phyloP scores from a whole-genome alignment of 2,113 vertebrate species.

The Numida meleagris region DNA sequence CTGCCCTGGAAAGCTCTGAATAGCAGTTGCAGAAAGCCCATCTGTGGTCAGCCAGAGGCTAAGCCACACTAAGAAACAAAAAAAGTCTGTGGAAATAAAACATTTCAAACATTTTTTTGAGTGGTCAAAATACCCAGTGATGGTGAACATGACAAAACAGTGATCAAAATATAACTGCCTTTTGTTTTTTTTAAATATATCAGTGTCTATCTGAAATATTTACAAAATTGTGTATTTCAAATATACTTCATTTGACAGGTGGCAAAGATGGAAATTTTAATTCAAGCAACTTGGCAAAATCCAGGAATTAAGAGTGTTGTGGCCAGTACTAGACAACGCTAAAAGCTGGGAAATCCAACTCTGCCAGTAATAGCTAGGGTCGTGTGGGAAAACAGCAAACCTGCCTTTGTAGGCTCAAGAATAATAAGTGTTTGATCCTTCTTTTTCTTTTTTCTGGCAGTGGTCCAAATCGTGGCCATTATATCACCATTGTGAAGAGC shows the following conservation, averaged over 20 bases:
- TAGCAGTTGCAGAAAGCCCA: background rate
- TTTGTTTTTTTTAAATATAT: background rate
- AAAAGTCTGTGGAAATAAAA: background rate
- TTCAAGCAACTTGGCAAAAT: background rate
- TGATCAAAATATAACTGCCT: background rate
- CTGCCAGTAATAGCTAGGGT: background rate
- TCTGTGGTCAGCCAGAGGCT: background rate
- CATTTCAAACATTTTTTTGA: background rate
- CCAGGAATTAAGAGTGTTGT: accelerated
- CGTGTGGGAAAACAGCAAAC: background rate
- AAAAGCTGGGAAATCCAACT: background rate
- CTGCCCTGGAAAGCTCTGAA: background rate
- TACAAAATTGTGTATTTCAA: accelerated
- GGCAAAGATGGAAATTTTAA: background rate
- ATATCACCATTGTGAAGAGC: conserved; percentile 94
- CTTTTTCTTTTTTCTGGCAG: conserved; percentile 55
- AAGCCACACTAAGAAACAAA: background rate
- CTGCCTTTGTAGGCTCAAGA: background rate
- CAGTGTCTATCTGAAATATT: background rate
- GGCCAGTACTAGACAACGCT: background rate
- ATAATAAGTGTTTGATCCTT: background rate
- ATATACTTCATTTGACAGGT: background rate
- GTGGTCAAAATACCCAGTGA: background rate
- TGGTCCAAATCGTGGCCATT: conserved; percentile 92
- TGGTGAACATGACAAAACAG: background rate